Conservation (phyloP, 2,113 vertebrate species). For the Toxotes jaculatrix region DNA sequence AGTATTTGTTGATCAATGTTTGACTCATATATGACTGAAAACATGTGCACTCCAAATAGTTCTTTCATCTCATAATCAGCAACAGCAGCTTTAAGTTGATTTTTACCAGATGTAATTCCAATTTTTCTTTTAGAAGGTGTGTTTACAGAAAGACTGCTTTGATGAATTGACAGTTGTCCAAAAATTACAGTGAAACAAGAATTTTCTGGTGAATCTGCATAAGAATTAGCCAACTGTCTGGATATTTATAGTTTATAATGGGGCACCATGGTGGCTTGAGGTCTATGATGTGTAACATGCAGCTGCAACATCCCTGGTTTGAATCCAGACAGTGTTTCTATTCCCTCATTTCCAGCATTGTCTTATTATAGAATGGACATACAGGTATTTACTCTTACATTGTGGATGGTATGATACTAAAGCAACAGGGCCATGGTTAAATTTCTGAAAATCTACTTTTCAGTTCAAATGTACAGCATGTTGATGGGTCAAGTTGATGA, state of each 20-base stretch:
- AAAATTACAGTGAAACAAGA: conserved; percentile 15
- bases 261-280: not conserved
- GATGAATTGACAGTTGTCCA: conserved; percentile 5
- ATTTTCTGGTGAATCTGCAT: not conserved
- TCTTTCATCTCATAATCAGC: conserved; percentile 17
- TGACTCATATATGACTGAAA: conserved; percentile 17
- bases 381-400: not conserved
- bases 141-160: not conserved
- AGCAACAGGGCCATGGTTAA: not conserved
- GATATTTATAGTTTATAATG: not conserved
- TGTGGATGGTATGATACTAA: not conserved
- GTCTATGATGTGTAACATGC: not conserved
- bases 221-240: not conserved
- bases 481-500: not conserved
- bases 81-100: conserved; percentile 32
- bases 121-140: not conserved
- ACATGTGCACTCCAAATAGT: conserved; percentile 17
- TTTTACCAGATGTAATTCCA: conserved; percentile 27
- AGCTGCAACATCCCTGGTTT: not conserved
- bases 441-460: not conserved
- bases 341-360: not conserved
- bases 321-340: not conserved
- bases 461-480: not conserved
- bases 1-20: conserved; percentile 22
- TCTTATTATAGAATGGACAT: not conserved